Conservation (phyloP, 2,113 vertebrate species). For the Eira barbara region DNA sequence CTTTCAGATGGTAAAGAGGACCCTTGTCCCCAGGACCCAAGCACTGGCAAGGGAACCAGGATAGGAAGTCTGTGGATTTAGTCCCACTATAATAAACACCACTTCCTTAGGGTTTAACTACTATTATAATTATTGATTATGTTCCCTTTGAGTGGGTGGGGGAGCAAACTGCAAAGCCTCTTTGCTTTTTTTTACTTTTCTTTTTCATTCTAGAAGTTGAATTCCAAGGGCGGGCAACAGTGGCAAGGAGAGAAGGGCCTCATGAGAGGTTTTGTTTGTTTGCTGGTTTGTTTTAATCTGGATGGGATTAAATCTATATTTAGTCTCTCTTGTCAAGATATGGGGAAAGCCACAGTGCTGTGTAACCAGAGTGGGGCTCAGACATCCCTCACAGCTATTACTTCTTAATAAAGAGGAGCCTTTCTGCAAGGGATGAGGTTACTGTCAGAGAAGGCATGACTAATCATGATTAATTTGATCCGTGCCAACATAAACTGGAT, state of each 20-base stretch:
- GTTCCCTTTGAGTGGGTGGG: conserved; percentile 3
- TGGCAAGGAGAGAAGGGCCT: neutral
- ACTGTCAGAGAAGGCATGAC: conserved; percentile 80
- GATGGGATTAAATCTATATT: neutral
- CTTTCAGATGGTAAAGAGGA: neutral
- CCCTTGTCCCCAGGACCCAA: neutral
- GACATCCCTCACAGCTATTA: conserved; percentile 71
- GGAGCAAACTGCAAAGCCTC: neutral
- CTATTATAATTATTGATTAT: neutral
- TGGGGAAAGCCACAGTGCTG: conserved; percentile 21
- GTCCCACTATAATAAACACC: neutral
- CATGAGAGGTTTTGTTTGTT: neutral
- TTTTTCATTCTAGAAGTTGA: neutral
- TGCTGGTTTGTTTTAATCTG: conserved; percentile 64
- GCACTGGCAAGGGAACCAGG: neutral
- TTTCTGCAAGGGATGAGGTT: conserved; percentile 81
- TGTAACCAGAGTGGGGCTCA: conserved; percentile 56
- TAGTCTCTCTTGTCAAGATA: conserved; percentile 60
- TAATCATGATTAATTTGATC: conserved; percentile 86
- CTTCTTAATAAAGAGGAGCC: conserved; percentile 81
- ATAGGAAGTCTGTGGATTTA: neutral
- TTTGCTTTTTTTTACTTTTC: neutral
- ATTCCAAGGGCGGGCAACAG: neutral
- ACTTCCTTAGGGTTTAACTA: neutral
- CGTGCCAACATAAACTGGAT: conserved; percentile 79